These are phyloP conservation scores for Cathartes aura DNA, from an alignment of 2,113 vertebrate genomes.

Conservation along the genomic window DNA sequence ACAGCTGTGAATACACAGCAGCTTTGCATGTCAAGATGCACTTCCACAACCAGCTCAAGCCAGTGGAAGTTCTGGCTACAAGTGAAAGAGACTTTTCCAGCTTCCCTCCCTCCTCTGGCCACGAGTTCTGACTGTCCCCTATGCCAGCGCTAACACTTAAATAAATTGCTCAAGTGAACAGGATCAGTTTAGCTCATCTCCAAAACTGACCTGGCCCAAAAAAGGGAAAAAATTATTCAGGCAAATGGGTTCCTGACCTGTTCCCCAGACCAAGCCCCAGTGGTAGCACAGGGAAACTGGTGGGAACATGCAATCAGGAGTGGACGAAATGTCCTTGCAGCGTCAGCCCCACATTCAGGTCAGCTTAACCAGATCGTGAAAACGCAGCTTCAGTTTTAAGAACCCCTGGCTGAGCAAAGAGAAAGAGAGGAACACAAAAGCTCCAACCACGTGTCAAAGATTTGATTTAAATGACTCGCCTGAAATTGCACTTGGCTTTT, in stretches of 20 bases:
- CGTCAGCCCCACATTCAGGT: constrained; percentile 29
- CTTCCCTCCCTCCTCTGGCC: neutral
- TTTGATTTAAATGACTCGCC: constrained; percentile 59
- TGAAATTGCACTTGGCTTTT: constrained; percentile 7
- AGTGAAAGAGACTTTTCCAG: neutral
- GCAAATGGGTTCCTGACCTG: neutral
- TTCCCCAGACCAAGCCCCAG: neutral
- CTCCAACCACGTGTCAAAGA: constrained; percentile 60
- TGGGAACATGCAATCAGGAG: neutral
- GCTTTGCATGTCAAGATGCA: neutral
- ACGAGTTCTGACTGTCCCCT: neutral
- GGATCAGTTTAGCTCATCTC: neutral
- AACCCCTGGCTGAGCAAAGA: constrained; percentile 61
- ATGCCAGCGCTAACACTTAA: neutral
- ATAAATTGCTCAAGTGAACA: neutral
- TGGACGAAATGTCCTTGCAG: neutral
- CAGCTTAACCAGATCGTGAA: constrained; percentile 57
- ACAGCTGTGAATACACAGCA: neutral
- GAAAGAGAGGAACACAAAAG: constrained; percentile 62
- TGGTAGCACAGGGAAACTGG: neutral
- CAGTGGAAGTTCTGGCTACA: neutral
- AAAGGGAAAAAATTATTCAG: neutral
- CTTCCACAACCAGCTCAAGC: neutral
- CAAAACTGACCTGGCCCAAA: neutral
- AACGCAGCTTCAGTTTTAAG: constrained; percentile 40